Base-by-base conservation (phyloP, 2,797 vertebrate species). In the Sebastes ruberrimus region DNA sequence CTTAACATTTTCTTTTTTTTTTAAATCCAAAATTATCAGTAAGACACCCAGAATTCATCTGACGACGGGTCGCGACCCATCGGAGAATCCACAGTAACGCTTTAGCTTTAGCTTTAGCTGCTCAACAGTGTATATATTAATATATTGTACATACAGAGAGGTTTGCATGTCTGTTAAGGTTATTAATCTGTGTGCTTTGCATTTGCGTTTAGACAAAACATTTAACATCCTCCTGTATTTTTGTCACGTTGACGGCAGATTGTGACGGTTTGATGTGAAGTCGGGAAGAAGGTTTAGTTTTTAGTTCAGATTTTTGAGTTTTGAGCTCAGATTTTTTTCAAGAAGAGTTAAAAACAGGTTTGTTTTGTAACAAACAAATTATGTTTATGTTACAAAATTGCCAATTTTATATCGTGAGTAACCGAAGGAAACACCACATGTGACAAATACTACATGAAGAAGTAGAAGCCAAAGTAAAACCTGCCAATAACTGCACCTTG, bases 71-170 rank as follows among this genome's bases (percentile, higher is more conserved):
- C 18, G 6, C 0, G 14, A 42, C 14, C 14, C 38, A 3, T 16
- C 38, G 38, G 46, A 49, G 46, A 20, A 49, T 49, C 46, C 46
- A 49, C 46, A 20, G 46, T 49, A 49, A 20, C 3, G 46, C 46
- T 49, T 49, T 20, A 49, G 18, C 42, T 46, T 46, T 16, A 46
- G 16, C 42, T 49, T 20, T 20, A 49, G 46, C 46, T 49, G 18
- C 13, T 20, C 46, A 49, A 0, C 52, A 11, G n/a, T 53, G n/a
- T 77, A 73, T 79, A 72, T 78, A 65, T 76, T 23, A 23, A 70
- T 59, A 23, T 66, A 14, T 62, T 88, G 86, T 88, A 83, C 35
- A 84, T 82, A 80, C 52, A 20, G 46, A 49, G 46, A 49, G 18
- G 46, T 49, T 49, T 49, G 18, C 46, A 49, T 49, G 46, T 18